Evolutionary conservation across 2,113 vertebrate genomes (phyloP).

Genomic region (Ceyx margarethae): DNA sequence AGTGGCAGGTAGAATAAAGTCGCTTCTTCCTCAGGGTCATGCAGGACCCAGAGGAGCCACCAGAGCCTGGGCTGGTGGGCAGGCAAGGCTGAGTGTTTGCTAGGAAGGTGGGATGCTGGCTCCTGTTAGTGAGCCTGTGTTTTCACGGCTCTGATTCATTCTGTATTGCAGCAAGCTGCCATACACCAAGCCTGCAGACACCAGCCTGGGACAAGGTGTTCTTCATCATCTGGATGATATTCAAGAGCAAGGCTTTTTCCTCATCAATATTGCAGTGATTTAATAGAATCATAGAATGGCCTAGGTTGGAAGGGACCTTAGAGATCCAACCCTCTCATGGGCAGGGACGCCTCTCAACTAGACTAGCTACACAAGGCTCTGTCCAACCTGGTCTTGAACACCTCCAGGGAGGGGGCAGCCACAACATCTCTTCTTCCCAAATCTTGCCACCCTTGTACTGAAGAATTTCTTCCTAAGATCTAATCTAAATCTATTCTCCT

Average conservation of each 20-base stretch:
- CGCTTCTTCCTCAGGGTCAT: not conserved
- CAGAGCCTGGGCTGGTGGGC: not conserved
- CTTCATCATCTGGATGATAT: not conserved
- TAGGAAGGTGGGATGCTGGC: not conserved
- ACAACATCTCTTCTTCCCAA: too few species aligned
- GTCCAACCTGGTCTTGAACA: too few species aligned
- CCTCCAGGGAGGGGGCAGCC: too few species aligned
- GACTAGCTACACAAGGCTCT: too few species aligned
- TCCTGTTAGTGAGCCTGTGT: not conserved
- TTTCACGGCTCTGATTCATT: conserved; percentile 53
- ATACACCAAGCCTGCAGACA: not conserved
- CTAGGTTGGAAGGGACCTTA: too few species aligned
- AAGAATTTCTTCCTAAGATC: too few species aligned
- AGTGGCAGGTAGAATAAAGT: fast-evolving
- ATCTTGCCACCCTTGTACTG: too few species aligned
- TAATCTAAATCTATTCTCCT: too few species aligned
- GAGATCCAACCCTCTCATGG: too few species aligned
- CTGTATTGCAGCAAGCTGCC: not conserved
- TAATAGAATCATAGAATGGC: too few species aligned
- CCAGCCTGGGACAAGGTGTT: not conserved
- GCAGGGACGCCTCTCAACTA: too few species aligned
- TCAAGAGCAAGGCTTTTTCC: not conserved
- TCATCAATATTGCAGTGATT: fast-evolving
- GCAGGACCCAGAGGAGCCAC: not conserved
- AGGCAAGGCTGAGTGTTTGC: not conserved